Percentiles rank a stretch among this genome's conserved stretches.
Evolutionary conservation across 2,113 vertebrate genomes (phyloP).

Genomic region (Alexandromys fortis): DNA sequence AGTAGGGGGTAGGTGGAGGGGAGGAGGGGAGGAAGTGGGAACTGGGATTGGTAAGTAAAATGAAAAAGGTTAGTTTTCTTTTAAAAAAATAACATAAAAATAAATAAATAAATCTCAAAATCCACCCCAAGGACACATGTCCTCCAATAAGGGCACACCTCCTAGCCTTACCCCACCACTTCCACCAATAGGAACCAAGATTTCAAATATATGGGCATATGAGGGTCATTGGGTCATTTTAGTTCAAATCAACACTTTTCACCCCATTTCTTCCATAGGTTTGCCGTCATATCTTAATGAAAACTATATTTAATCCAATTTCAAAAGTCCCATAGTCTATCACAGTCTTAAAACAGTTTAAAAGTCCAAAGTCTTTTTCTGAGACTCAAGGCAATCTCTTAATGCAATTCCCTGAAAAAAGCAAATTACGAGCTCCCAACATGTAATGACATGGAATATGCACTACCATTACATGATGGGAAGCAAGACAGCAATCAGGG

Average conservation of each 20-base stretch:
- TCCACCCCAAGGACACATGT: background rate
- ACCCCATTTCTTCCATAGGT: background rate
- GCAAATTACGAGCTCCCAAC: too few relatives aligned
- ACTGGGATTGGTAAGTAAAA: too few relatives aligned
- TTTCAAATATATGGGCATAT: background rate
- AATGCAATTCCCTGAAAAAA: background rate
- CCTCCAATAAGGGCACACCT: background rate
- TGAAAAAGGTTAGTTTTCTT: too few relatives aligned
- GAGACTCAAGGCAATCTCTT: background rate
- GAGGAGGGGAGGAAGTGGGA: too few relatives aligned
- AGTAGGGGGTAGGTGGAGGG: too few relatives aligned
- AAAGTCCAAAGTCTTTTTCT: background rate
- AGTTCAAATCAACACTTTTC: background rate
- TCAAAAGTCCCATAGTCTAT: background rate
- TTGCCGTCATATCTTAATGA: background rate
- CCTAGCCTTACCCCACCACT: background rate
- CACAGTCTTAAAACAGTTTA: background rate
- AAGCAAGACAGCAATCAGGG: background rate
- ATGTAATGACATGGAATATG: background rate
- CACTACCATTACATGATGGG: background rate
- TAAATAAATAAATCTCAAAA: background rate
- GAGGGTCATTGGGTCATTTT: background rate
- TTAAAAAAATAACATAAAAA: too few relatives aligned
- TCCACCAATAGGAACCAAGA: background rate
- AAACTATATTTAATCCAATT: background rate